Evolutionary conservation across 2,888 invertebrate species (phyloP), one percentile per base, ranked within the genome.

Genomic region (Tolmerus cingulatus): DNA sequence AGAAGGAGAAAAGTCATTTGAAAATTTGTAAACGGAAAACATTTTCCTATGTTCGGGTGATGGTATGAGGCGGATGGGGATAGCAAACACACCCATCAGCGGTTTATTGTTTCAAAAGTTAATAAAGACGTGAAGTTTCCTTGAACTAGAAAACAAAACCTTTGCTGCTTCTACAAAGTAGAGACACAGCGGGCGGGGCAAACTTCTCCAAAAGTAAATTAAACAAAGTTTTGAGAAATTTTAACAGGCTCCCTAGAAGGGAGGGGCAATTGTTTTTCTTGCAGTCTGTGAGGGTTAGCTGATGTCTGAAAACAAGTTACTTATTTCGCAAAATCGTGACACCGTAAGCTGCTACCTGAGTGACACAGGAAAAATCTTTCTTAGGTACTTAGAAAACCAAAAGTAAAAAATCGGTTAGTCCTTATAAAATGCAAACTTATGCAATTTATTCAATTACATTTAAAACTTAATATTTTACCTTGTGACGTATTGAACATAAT

Each of bases 81-180:
- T 27, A 46, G 85, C 74, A 85, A 85, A 85, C 85, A 66, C 66
- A 85, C 85, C 85, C 85, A 85, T 85, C 85, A 85, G 85, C 85
- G 85, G 85, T 85, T 85, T 85, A 85, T 85, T 85, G 85, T 85
- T 85, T 85, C 85, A 85, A 85, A 85, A 85, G 85, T 85, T 85
- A 85, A 85, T 85, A 85, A 85, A 85, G 85, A 85, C 74, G 85
- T 85, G 85, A 85, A 85, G 74, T 85, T 85, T 74, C 74, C 74
- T 74, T 46, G 74, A 85, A 85, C 85, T 85, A 85, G 85, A 85
- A 74, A 85, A 85, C 85, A 85, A 85, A 85, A 85, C 85, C 85
- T 85, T 74, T 74, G 85, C 43, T 85, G 27, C 46, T 74, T 46
- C 43, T 85, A 85, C 85, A 85, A 30, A 66, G 55, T 37, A 46